A percentile compares a stretch with the other conserved stretches of the same genome.
Evolutionary conservation across 2,797 vertebrate genomes (phyloP).

Genomic region (Cynopterus sphinx): DNA sequence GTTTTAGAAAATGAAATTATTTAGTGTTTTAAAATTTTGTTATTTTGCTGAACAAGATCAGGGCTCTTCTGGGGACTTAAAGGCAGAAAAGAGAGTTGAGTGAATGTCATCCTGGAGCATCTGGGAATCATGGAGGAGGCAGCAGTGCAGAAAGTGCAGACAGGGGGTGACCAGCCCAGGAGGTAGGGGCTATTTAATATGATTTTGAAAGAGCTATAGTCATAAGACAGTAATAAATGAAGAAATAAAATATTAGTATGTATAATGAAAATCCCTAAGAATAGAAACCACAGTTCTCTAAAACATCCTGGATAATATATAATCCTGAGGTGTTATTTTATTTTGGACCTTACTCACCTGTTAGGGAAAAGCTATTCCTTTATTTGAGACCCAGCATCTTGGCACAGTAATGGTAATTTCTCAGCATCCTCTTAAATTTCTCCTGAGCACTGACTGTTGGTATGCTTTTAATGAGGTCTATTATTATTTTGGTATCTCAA

Average conservation of each 20-base stretch:
- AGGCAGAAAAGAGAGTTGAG: background rate
- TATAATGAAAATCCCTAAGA: background rate
- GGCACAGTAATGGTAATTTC: background rate
- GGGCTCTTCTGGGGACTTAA: background rate
- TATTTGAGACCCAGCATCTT: background rate
- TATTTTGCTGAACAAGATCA: background rate
- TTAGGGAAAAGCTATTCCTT: background rate
- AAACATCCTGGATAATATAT: background rate
- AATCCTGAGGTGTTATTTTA: background rate
- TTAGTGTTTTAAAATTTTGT: background rate
- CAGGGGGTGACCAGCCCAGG: background rate
- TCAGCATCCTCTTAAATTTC: constrained; percentile 41
- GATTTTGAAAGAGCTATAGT: background rate
- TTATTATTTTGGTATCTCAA: constrained; percentile 45
- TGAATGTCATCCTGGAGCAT: background rate
- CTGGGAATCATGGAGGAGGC: background rate
- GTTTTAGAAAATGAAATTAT: background rate
- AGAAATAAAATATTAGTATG: background rate
- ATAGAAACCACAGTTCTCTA: background rate
- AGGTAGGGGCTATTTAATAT: background rate
- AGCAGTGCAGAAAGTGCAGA: background rate
- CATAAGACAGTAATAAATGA: background rate
- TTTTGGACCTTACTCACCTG: background rate
- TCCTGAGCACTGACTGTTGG: background rate
- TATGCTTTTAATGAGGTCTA: constrained; percentile 44